Evolutionary conservation across 2,888 invertebrate species (phyloP).

Genomic region (Drosophila ochracea): DNA sequence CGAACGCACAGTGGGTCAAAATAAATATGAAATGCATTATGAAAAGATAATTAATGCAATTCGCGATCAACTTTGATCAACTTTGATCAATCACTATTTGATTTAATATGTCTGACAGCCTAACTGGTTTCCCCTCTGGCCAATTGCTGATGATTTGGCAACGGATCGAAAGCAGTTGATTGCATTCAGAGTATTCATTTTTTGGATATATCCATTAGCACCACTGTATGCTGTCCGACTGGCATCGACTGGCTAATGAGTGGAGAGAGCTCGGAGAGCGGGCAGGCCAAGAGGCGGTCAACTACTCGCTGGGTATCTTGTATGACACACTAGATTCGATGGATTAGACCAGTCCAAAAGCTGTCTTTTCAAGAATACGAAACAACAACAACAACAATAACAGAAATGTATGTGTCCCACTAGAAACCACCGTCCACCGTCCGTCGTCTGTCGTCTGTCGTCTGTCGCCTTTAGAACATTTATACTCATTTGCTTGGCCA

Average conservation of each 20-base stretch:
- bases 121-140: not conserved
- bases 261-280: not conserved
- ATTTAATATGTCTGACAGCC: not conserved
- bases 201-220: not conserved
- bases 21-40: not conserved
- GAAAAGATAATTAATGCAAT: not conserved
- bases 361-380: constrained; percentile 1
- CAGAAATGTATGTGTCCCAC: not conserved
- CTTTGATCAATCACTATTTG: not conserved
- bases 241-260: not conserved
- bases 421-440: not conserved
- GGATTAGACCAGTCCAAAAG: constrained; percentile 22
- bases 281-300: not conserved
- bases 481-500: constrained; percentile 63
- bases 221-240: not conserved
- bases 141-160: not conserved
- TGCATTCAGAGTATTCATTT: not conserved
- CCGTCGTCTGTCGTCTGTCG: not conserved
- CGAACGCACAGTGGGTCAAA: constrained; percentile 40
- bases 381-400: not conserved
- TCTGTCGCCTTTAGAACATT: constrained; percentile 34
- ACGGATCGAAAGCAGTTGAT: not conserved
- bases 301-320: not conserved
- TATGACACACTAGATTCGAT: not conserved
- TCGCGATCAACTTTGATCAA: not conserved